These are phyloP conservation scores for Saguinus midas DNA, from an alignment of 2,113 vertebrate species.

Conservation along the genomic window DNA sequence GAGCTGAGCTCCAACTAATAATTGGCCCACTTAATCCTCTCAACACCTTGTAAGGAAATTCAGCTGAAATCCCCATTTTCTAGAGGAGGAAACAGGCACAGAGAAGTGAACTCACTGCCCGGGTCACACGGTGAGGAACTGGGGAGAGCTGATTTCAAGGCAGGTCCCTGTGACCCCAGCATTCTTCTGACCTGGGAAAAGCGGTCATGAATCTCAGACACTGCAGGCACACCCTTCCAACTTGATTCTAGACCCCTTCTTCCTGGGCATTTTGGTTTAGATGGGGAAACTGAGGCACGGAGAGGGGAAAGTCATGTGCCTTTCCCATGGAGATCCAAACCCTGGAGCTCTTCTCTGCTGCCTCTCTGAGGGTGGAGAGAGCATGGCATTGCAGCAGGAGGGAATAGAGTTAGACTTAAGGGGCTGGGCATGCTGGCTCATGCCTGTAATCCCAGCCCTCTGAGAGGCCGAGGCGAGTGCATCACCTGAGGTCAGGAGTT, in stretches of 20 bases:
- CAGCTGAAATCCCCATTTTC: not conserved
- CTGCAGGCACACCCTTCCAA: not conserved
- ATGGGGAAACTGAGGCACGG: not conserved
- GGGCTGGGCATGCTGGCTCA: too few relatives aligned
- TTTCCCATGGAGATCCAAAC: too few relatives aligned
- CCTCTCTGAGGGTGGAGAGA: not conserved
- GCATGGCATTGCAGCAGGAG: not conserved
- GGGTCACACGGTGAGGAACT: not conserved
- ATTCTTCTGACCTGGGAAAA: not conserved
- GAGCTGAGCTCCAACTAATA: not conserved
- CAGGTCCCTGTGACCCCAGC: not conserved
- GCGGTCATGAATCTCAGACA: not conserved
- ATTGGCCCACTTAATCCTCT: not conserved
- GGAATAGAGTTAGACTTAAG: not conserved
- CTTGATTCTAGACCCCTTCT: not conserved
- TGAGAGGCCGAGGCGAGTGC: too few relatives aligned
- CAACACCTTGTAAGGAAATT: not conserved
- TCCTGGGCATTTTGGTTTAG: not conserved
- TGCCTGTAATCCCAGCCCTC: too few relatives aligned
- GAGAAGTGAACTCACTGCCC: not conserved
- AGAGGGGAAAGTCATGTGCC: not conserved
- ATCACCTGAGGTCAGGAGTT: too few relatives aligned
- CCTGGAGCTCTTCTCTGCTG: not conserved
- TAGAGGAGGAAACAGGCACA: not conserved
- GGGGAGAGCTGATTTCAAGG: not conserved